Evolutionary conservation across 1,140 invertebrate genomes (phyloP).

Genomic region (Palaemon carinicauda): DNA sequence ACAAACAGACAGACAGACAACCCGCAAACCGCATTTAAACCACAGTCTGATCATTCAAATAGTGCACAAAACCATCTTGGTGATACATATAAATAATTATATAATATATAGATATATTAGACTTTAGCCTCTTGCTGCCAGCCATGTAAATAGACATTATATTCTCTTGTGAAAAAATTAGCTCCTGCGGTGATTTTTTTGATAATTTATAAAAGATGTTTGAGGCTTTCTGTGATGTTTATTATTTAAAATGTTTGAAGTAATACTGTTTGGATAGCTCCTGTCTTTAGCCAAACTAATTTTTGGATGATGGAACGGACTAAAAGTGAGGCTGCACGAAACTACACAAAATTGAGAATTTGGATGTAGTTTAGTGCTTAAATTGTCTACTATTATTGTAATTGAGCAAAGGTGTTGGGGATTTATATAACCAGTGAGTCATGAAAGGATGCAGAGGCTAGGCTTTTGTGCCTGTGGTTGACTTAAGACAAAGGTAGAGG

Average conservation of each 20-base stretch:
- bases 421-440: no score
- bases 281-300: no score
- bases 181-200: conserved; percentile 3
- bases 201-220: neutral
- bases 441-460: no score
- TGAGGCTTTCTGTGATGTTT: conserved; percentile 48
- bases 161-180: conserved; percentile 17
- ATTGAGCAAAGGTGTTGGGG: no score
- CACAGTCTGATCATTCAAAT: conserved; percentile 28
- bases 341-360: no score
- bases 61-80: conserved; percentile 34
- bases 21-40: conserved; percentile 11
- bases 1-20: neutral
- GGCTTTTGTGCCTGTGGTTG: no score
- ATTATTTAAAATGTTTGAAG: neutral
- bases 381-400: no score
- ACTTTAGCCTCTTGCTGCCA: conserved; percentile 13
- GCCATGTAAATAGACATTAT: neutral
- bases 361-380: no score
- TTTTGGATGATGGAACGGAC: no score
- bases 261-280: neutral
- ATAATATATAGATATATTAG: neutral
- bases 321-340: no score
- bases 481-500: no score
- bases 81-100: neutral